These are phyloP conservation scores for cat (Felis catus) DNA, from an alignment of 2,113 vertebrate genomes.

Conservation along the genomic window F.catus_Fca126_mat1.0 CM031420.1:111276001-111276500, in stretches of 20 bases:
- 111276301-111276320: background rate
- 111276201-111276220: background rate
- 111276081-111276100: background rate
- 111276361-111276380: background rate
- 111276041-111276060: background rate
- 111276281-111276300: background rate
- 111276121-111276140: background rate
- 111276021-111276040: background rate
- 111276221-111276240: background rate
- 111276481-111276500: background rate
- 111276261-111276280: background rate
- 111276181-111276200: background rate
- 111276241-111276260: background rate
- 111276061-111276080: background rate
- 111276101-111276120: background rate
- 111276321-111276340: background rate
- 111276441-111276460: background rate
- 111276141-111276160: background rate
- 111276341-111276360: background rate
- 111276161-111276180: background rate
- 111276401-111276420: background rate
- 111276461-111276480: constrained; percentile 9
- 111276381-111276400: background rate
- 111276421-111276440: background rate
- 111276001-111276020: background rate